Conservation (phyloP, 2,113 vertebrate genomes). For the Vombatus ursinus region DNA sequence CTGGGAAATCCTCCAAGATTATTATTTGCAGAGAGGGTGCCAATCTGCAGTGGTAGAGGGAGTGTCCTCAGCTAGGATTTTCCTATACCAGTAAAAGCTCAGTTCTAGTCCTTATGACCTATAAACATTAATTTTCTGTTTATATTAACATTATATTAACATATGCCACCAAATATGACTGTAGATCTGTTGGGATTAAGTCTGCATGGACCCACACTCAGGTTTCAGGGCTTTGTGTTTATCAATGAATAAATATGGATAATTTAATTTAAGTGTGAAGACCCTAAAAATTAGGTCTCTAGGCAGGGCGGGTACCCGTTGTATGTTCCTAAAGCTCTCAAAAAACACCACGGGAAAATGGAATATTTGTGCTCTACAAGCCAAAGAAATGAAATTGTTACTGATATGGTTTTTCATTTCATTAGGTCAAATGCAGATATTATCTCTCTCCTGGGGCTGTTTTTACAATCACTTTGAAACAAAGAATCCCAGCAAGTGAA, state of each 20-base stretch:
- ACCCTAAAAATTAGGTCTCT: background rate
- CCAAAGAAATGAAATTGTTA: background rate
- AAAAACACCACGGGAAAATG: background rate
- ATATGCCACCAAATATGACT: background rate
- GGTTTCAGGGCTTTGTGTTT: background rate
- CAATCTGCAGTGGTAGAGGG: background rate
- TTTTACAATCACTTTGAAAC: background rate
- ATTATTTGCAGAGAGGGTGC: background rate
- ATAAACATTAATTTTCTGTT: background rate
- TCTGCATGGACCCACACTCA: background rate
- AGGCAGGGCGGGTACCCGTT: background rate
- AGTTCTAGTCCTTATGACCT: background rate
- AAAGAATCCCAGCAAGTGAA: background rate
- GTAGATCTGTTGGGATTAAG: background rate
- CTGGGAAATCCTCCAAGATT: background rate
- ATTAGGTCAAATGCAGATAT: constrained; percentile 20
- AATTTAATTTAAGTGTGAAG: background rate
- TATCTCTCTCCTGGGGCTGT: background rate
- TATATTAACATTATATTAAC: background rate
- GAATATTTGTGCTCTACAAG: background rate
- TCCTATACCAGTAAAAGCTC: background rate
- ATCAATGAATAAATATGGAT: background rate
- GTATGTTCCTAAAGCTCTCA: background rate
- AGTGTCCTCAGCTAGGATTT: background rate
- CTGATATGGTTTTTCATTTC: constrained; percentile 2